Evolutionary conservation across 2,888 invertebrate species (phyloP).

Genomic region (Drosophila mimetica): DNA sequence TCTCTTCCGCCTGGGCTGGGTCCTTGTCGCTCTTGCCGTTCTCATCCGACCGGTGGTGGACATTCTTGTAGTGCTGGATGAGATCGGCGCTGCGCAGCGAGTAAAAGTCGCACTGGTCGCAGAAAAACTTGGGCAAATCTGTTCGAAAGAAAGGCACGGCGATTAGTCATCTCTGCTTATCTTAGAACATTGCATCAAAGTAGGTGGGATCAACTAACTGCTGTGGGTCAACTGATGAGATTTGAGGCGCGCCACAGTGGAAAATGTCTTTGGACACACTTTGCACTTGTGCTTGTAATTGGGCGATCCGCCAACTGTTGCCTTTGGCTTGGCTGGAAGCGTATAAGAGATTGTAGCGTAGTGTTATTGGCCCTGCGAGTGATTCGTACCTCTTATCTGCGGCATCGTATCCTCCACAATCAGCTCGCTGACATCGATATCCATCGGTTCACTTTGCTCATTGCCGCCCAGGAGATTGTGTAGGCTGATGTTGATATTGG

Average conservation of each 20-base stretch:
- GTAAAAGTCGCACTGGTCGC: constrained; percentile 76
- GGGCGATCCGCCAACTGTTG: constrained; percentile 16
- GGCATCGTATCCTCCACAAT: constrained; percentile 64
- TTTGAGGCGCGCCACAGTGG: constrained; percentile 63
- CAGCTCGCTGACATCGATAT: constrained; percentile 67
- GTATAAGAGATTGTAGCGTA: background rate
- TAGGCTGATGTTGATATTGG: constrained; percentile 40
- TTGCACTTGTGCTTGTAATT: constrained; percentile 61
- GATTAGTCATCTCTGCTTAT: background rate
- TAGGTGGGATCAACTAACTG: constrained; percentile 46
- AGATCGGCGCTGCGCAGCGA: constrained; percentile 78
- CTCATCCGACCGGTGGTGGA: constrained; percentile 56
- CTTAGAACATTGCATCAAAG: no score
- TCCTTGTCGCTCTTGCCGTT: background rate
- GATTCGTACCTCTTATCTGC: constrained; percentile 44
- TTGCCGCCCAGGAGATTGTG: constrained; percentile 49
- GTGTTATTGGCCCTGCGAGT: background rate
- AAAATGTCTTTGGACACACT: constrained; percentile 59
- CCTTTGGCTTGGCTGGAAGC: constrained; percentile 47
- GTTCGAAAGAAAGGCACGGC: background rate
- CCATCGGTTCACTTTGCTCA: constrained; percentile 53
- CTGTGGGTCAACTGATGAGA: constrained; percentile 71
- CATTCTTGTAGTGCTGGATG: constrained; percentile 71
- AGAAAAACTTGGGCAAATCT: constrained; percentile 82
- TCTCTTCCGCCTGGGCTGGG: constrained; percentile 1